Conservation (phyloP, 2,113 vertebrate species). For the Orcinus orca region DNA sequence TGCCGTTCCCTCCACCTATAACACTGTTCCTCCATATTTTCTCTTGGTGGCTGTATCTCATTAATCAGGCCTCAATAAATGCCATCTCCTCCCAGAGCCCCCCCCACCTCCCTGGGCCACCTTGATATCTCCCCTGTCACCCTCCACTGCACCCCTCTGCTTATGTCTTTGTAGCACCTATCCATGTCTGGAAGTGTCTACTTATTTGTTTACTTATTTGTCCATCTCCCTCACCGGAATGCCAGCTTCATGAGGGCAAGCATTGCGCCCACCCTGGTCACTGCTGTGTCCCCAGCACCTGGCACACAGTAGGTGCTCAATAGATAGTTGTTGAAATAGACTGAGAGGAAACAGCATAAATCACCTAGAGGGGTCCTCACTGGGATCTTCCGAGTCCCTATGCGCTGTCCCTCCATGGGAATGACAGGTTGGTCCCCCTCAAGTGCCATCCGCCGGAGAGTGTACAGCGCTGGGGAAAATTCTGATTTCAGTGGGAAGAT, state of each 20-base stretch:
- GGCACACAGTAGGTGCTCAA: neutral
- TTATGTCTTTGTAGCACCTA: accelerated
- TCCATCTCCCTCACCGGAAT: neutral
- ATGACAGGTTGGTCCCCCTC: neutral
- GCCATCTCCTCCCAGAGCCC: neutral
- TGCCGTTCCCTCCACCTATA: neutral
- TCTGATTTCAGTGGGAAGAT: neutral
- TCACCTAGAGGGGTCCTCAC: neutral
- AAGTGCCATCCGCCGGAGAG: accelerated
- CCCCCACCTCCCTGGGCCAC: neutral
- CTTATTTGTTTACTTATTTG: neutral
- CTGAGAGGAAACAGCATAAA: neutral
- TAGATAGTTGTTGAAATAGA: neutral
- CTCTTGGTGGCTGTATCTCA: neutral
- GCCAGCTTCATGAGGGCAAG: neutral
- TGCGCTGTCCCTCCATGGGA: too few species aligned
- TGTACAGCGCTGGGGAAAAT: neutral
- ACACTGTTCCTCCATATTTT: neutral
- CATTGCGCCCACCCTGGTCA: neutral
- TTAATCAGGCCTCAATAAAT: neutral
- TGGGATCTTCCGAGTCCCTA: neutral
- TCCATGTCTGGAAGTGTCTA: neutral
- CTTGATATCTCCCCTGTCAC: accelerated
- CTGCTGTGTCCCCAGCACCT: neutral
- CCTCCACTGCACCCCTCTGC: neutral